Conservation (phyloP, 2,113 vertebrate genomes). For the Paralichthys olivaceus region DNA sequence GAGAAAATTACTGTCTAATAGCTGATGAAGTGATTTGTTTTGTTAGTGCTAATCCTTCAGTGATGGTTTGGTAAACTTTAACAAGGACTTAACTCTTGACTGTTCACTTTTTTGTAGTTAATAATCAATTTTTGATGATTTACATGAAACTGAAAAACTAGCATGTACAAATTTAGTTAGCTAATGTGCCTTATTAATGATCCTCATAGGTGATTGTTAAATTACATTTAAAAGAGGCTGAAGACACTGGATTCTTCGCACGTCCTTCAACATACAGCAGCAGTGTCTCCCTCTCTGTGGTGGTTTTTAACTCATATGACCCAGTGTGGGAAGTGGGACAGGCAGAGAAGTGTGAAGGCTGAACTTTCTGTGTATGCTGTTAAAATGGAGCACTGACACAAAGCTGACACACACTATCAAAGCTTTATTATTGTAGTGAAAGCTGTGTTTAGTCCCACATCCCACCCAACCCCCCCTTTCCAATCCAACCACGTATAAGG, state of each 20-base stretch:
- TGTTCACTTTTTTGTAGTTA: constrained; percentile 31
- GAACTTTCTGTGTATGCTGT: constrained; percentile 25
- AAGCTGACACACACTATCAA: constrained; percentile 17
- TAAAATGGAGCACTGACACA: constrained; percentile 39
- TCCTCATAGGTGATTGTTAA: background rate
- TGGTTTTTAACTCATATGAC: constrained; percentile 39
- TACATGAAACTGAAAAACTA: background rate
- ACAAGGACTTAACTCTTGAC: constrained; percentile 23
- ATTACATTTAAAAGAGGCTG: background rate
- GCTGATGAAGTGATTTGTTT: constrained; percentile 22
- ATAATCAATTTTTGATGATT: background rate
- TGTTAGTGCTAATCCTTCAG: constrained; percentile 15
- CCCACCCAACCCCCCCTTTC: background rate
- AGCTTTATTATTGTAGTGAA: constrained; percentile 46
- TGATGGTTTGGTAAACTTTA: constrained; percentile 27
- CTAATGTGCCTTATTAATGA: background rate
- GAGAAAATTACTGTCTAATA: constrained; percentile 25
- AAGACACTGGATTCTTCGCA: constrained; percentile 11
- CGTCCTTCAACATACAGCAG: constrained; percentile 7
- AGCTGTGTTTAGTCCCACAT: constrained; percentile 23
- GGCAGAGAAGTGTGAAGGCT: constrained; percentile 20
- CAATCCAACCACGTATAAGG: background rate
- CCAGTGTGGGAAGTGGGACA: constrained; percentile 75
- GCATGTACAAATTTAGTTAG: background rate
- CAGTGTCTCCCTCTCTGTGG: constrained; percentile 5